Conservation (phyloP, 2,888 invertebrate species). For the Adelphocoris suturalis region DNA sequence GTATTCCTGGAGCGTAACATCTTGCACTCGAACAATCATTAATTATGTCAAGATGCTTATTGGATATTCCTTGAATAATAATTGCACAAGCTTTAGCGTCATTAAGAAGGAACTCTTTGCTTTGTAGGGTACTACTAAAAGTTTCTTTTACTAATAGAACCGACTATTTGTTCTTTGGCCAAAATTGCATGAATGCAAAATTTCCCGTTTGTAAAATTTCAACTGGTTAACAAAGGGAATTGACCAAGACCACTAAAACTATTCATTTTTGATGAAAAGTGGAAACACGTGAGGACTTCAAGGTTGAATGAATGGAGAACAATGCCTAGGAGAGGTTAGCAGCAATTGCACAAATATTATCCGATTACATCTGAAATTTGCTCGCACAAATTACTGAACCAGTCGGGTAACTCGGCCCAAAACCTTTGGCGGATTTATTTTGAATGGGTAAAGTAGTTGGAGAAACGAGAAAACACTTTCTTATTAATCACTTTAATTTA, state of each 20-base stretch:
- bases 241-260: background rate
- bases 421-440: no score
- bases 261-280: background rate
- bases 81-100: constrained; percentile 24
- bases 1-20: no score
- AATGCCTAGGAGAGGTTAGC: background rate
- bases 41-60: constrained; percentile 50
- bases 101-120: background rate
- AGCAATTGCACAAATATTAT: background rate
- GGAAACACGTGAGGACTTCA: no score
- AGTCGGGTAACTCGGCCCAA: background rate
- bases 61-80: constrained; percentile 26
- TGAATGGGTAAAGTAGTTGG: no score
- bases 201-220: background rate
- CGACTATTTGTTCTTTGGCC: background rate
- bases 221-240: background rate
- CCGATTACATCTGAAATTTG: background rate
- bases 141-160: no score
- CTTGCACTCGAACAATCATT: constrained; percentile 5
- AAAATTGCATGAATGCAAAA: background rate
- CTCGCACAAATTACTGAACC: background rate
- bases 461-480: no score
- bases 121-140: background rate
- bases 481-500: no score
- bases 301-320: no score